phyloP scores from a whole-genome alignment of 1,140 invertebrate genomes.

The Trachymyrmex cornetzi region DNA sequence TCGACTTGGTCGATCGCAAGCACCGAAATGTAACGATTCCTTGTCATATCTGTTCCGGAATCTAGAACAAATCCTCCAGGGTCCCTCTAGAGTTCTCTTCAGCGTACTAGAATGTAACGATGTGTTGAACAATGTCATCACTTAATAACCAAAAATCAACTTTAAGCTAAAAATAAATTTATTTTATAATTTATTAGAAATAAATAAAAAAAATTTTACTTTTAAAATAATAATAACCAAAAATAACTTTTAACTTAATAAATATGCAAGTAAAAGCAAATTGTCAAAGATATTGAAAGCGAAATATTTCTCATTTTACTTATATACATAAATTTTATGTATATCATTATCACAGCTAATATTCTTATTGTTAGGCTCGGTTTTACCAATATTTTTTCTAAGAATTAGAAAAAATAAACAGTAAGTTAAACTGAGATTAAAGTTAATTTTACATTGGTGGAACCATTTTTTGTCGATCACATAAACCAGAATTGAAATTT shows the following conservation, averaged over 20 bases:
- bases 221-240: background rate
- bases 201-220: background rate
- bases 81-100: background rate
- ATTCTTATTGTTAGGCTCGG: background rate
- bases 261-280: background rate
- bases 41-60: constrained; percentile 18
- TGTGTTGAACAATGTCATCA: constrained; percentile 6
- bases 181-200: background rate
- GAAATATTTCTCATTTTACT: background rate
- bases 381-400: too few relatives aligned
- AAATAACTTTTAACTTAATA: background rate
- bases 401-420: too few relatives aligned
- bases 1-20: constrained; percentile 28
- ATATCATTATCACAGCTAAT: background rate
- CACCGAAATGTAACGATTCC: constrained; percentile 51
- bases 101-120: background rate
- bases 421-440: too few relatives aligned
- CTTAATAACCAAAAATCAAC: constrained; percentile 7
- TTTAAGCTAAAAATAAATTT: background rate
- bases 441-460: too few relatives aligned
- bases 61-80: constrained; percentile 14
- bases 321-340: background rate
- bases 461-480: background rate
- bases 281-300: background rate
- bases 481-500: background rate